Percentiles rank a stretch among this genome's conserved stretches.
Conservation (phyloP, 2,888 invertebrate genomes). For the Amorpha juglandis region DNA sequence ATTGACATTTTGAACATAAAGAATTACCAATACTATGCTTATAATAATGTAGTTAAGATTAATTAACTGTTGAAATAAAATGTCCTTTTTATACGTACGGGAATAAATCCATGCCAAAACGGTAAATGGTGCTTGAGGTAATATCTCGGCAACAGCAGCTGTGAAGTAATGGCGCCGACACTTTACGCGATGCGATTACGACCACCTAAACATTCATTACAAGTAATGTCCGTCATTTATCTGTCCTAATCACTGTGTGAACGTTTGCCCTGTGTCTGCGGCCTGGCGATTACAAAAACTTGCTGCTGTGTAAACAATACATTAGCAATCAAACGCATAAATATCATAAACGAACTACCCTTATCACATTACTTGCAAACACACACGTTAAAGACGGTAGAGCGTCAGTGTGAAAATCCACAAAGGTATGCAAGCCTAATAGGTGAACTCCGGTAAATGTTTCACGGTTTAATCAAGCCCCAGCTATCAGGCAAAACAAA, state of each 20-base stretch:
- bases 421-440: constrained; percentile 52
- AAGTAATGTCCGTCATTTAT: constrained; percentile 84
- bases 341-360: constrained; percentile 1
- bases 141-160: constrained; percentile 82
- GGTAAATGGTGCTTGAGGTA: constrained; percentile 76
- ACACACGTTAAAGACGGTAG: constrained; percentile 7
- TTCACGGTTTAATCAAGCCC: constrained; percentile 82
- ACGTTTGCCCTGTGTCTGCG: constrained; percentile 55
- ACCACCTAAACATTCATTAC: constrained; percentile 85
- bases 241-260: constrained; percentile 80
- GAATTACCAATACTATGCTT: constrained; percentile 8
- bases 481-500: constrained; percentile 82
- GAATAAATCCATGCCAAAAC: constrained; percentile 71
- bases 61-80: constrained; percentile 52
- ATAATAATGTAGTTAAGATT: constrained; percentile 5
- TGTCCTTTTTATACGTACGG: constrained; percentile 57
- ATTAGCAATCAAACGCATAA: background rate
- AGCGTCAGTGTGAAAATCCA: constrained; percentile 21
- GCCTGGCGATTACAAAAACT: constrained; percentile 52
- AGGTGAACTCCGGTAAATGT: constrained; percentile 75
- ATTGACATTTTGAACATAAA: background rate
- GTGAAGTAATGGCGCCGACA: constrained; percentile 82
- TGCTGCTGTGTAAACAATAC: constrained; percentile 1
- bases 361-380: constrained; percentile 11
- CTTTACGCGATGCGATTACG: constrained; percentile 83